Base-by-base conservation (phyloP, 2,113 vertebrate species). In the Chloroceryle aenea region DNA sequence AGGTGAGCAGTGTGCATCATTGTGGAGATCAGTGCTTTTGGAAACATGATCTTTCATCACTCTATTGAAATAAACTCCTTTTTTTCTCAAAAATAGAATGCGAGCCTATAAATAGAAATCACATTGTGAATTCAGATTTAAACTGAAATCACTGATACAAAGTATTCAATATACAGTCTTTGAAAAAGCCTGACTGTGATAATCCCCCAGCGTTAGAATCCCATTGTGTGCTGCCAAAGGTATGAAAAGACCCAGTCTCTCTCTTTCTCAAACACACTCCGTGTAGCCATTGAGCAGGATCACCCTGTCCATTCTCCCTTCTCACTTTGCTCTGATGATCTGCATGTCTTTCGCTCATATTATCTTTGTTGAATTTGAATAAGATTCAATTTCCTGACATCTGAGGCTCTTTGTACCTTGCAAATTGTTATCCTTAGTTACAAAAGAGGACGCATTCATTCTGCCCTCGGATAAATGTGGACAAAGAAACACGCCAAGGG, bases 381-480 rank as follows among this genome's bases (percentile, higher is more conserved):
- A 80, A 88, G 67, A 58, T 91, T 89, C 92, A 76, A 48, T 96
- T 95, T 95, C 92, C 94, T 87, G 95, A 78, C n/a, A 20, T 45
- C 50, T 79, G 20, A 71, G 76, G 72, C 92, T 91, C 85, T 93
- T 91, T 90, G 52, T 87, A 34, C 69, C 47, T 81, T 48, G 16
- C 61, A 75, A 34, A 82, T 72, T 79, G 74, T 90, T 82, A 72
- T 23, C 79, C 29, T 62, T 18, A 4, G 21, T 40, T 62, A 22
- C 36, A 47, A 34, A 86, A 77, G 63, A 29, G 75, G 76, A 71
- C 59, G 21, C 10, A 0, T 58, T 34, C 13, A 34, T 83, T 61
- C 59, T 85, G 79, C 79, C 36, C 58, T 34, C 20, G 1, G 1
- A 4, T 40, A 61, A 6, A 43, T 52, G 72, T 5, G n/a, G 78